A percentile compares a stretch with the other conserved stretches of the same genome.
phyloP scores from a whole-genome alignment of 2,888 invertebrate genomes.

The Pseudococcus longispinus region DNA sequence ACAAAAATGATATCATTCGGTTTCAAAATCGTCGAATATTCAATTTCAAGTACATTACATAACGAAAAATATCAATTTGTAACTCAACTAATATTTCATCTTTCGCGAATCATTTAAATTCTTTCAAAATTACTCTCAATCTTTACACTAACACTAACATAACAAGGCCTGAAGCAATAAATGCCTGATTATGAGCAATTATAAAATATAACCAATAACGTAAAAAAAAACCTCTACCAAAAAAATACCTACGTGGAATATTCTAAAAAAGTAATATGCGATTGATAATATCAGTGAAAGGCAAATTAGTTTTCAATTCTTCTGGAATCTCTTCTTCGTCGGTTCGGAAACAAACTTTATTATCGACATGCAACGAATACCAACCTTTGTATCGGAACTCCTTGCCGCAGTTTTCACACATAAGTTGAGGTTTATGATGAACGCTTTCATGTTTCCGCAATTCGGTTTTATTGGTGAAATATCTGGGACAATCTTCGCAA shows the following conservation, averaged over 20 bases:
- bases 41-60: neutral
- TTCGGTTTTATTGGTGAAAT: conserved; percentile 37
- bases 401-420: conserved; percentile 48
- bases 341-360: conserved; percentile 24
- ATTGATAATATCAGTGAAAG: conserved; percentile 52
- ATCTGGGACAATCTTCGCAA: conserved; percentile 47
- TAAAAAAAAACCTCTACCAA: neutral
- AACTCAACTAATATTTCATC: neutral
- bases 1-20: neutral
- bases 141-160: neutral
- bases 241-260: neutral
- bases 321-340: conserved; percentile 22
- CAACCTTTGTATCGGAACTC: conserved; percentile 47
- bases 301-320: neutral
- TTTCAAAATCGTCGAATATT: neutral
- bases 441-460: conserved; percentile 36
- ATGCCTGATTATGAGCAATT: neutral
- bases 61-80: neutral
- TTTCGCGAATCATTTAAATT: too few relatives aligned
- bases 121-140: neutral
- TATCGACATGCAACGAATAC: conserved; percentile 46
- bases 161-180: neutral
- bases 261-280: conserved; percentile 50
- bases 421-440: conserved; percentile 39
- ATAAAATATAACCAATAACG: neutral